Percentiles rank a stretch among this genome's conserved stretches.
Evolutionary conservation across 1,140 invertebrate species (phyloP).

Genomic region (Acromyrmex charruanus): DNA sequence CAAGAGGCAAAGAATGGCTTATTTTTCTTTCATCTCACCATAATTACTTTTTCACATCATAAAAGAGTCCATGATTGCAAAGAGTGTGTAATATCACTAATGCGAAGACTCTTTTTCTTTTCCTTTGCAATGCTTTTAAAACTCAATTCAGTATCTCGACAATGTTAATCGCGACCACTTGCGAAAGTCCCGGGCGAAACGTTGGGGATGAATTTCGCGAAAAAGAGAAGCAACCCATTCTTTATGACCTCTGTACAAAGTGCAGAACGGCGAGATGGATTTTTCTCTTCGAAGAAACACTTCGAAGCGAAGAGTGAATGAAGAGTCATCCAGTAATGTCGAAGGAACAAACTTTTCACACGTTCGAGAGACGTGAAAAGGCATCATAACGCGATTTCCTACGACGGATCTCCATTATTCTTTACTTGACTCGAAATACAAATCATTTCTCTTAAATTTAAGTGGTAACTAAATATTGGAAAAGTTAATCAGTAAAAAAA

Average conservation of each 20-base stretch:
- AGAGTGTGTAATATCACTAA: constrained; percentile 26
- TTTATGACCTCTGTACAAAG: constrained; percentile 28
- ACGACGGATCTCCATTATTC: constrained; percentile 61
- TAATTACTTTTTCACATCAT: background rate
- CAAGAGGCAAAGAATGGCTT: background rate
- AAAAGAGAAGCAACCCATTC: constrained; percentile 10
- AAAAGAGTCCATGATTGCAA: background rate
- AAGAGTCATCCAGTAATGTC: constrained; percentile 23
- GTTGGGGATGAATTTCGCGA: constrained; percentile 12
- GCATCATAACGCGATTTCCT: constrained; percentile 52
- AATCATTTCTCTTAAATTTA: background rate
- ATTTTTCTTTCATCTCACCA: background rate
- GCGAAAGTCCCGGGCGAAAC: constrained; percentile 6
- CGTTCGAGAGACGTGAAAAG: constrained; percentile 28
- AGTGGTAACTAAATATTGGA: background rate
- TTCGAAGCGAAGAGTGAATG: constrained; percentile 24
- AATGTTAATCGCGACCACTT: constrained; percentile 28
- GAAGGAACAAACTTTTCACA: constrained; percentile 46
- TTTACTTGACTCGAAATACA: background rate
- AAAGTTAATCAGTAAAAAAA: background rate
- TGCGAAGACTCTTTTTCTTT: background rate
- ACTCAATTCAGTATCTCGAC: constrained; percentile 31
- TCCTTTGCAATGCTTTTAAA: constrained; percentile 31
- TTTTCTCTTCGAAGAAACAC: background rate
- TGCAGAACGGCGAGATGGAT: background rate